Evolutionary conservation across 2,797 vertebrate genomes (phyloP).

Genomic region (Lophius americanus): DNA sequence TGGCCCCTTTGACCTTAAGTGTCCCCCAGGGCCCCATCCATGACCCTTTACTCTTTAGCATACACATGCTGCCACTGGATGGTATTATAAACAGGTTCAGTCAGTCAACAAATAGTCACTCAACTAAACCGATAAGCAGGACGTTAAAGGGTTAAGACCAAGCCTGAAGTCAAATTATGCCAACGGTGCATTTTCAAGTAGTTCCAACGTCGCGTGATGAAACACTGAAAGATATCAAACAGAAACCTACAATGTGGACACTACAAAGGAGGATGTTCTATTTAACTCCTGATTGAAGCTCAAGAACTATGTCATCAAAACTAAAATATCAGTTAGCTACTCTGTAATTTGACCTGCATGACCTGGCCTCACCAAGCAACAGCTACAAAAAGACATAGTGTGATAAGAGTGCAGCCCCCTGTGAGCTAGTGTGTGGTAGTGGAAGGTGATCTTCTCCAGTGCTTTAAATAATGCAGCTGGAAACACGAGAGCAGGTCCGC

Average conservation of each 20-base stretch:
- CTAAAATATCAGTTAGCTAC: conserved; percentile 17
- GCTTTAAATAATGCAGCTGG: conserved; percentile 19
- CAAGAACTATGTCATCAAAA: conserved; percentile 28
- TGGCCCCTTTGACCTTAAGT: no score
- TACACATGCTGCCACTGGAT: no score
- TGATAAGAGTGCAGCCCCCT: conserved; percentile 42
- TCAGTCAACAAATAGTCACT: no score
- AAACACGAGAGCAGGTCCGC: conserved; percentile 29
- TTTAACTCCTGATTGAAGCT: conserved; percentile 30
- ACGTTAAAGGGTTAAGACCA: neutral
- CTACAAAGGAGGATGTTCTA: conserved; percentile 3
- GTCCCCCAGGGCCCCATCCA: no score
- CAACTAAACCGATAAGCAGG: no score
- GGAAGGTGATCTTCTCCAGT: conserved; percentile 63
- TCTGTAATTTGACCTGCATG: conserved; percentile 52
- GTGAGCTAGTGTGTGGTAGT: conserved; percentile 42
- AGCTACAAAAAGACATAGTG: conserved; percentile 42
- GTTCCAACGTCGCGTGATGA: conserved; percentile 2
- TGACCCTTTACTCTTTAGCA: no score
- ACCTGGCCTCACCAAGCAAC: conserved; percentile 38
- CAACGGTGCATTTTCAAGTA: neutral
- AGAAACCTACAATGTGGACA: conserved; percentile 3
- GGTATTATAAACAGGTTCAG: no score
- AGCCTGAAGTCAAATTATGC: conserved; percentile 2
- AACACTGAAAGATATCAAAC: conserved; percentile 28